phyloP scores from a whole-genome alignment of 2,888 invertebrate genomes.

The Dasypolia templi region DNA sequence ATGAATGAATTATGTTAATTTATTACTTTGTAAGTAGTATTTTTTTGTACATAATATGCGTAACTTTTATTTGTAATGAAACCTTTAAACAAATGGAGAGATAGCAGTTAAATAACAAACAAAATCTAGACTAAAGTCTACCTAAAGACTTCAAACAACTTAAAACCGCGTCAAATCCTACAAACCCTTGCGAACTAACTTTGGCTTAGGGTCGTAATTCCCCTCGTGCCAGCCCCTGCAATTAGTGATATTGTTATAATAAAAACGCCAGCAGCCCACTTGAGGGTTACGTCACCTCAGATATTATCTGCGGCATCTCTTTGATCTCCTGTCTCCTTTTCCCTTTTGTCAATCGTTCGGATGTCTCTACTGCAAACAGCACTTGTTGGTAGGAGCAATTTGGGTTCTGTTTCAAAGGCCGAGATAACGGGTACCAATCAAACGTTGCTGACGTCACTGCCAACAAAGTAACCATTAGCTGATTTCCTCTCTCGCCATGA shows the following conservation, averaged over 20 bases:
- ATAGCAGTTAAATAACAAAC: neutral
- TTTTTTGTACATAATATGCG: neutral
- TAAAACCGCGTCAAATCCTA: conserved; percentile 7
- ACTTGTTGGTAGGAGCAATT: conserved; percentile 68
- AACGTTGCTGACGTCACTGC: conserved; percentile 51
- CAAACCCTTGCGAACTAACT: conserved; percentile 29
- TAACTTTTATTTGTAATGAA: too few relatives aligned
- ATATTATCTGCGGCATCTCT: conserved; percentile 54
- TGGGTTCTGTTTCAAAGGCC: conserved; percentile 66
- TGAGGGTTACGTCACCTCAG: conserved; percentile 49
- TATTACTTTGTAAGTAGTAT: neutral
- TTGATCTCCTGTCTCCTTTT: conserved; percentile 62
- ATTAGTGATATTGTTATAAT: conserved; percentile 66
- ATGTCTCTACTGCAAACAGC: conserved; percentile 63
- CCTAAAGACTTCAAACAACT: conserved; percentile 2
- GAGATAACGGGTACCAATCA: conserved; percentile 52
- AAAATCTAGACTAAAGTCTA: neutral
- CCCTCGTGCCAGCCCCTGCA: conserved; percentile 50
- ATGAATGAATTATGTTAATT: neutral
- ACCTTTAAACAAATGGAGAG: neutral
- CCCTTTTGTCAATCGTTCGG: conserved; percentile 67
- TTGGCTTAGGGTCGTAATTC: conserved; percentile 16
- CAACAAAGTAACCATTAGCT: conserved; percentile 60
- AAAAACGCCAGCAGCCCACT: conserved; percentile 61
- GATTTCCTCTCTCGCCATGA: conserved; percentile 41